Base-by-base conservation (phyloP, 1,140 invertebrate genomes). In the Ephestia elutella region DNA sequence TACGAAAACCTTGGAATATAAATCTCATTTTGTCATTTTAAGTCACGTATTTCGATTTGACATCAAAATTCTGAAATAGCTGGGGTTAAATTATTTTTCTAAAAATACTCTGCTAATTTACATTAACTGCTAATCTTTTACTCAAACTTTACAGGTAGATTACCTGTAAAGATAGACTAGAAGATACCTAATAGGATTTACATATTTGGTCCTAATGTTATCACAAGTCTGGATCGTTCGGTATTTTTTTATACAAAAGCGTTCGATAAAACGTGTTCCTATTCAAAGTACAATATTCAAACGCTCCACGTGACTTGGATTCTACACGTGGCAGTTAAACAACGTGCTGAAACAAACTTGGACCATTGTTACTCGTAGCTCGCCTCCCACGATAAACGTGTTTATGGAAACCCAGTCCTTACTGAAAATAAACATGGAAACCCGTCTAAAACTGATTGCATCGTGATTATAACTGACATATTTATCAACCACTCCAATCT, bases 341-440 rank as follows among this genome's bases (percentile, higher is more conserved):
- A 74, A 69, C 69, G 67, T 68, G 73, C 56, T 38, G 59, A 65
- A 73, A 68, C 64, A 75, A 60, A 56, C 28, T 50, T 49, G 21
- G 38, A 20, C 51, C 49, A 59, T 58, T 68, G 59, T 72, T 67
- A n/a, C n/a, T n/a, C n/a, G n/a, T n/a, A 56, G 55, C 60, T 59
- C 44, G 17, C 48, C 54, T 21, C 59, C 65, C 53, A 73, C 66
- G 59, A 61, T 49, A 56, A 69, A 70, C 63, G 67, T 71, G 63
- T 49, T 50, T 50, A 53, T 49, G 48, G 49, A 70, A 57, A 64
- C 63, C 38, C 59, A 56, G 38, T 15, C 38, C 38, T 15, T 44
- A 44, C 38, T n/a, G 38, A 44, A 44, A n/a, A 44, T 44, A 44
- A 44, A 44, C 38, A 17, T 44, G 38, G 15, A 44, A 15, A 15